Evolutionary conservation across 2,113 vertebrate genomes (phyloP).

Genomic region (Bufo bufo): DNA sequence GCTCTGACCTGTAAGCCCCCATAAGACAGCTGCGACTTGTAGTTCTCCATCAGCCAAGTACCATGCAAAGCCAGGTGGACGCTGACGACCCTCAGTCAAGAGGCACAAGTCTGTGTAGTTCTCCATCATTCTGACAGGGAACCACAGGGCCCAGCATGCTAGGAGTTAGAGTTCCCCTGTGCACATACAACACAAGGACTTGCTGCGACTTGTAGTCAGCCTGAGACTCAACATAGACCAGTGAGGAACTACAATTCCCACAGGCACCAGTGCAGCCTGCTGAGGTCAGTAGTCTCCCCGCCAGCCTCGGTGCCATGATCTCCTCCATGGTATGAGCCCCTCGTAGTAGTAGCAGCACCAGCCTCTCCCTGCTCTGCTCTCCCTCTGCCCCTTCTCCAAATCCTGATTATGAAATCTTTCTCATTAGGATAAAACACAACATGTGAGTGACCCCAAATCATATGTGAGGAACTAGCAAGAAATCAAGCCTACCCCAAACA

Average conservation of each 20-base stretch:
- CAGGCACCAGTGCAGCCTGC: not conserved
- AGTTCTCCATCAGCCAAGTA: not conserved
- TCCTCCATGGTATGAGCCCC: not conserved
- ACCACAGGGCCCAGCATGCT: not conserved
- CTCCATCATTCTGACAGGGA: not conserved
- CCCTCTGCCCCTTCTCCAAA: not conserved
- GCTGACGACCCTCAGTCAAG: not conserved
- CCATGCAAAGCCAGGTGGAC: not conserved
- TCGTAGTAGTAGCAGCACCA: not conserved
- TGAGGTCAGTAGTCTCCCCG: not conserved
- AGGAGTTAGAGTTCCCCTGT: not conserved
- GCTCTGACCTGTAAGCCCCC: not conserved
- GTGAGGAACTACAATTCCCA: not conserved
- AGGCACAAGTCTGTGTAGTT: not conserved
- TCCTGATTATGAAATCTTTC: slow-evolving; percentile 42
- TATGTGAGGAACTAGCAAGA: slow-evolving; percentile 25
- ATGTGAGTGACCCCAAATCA: slow-evolving; percentile 55
- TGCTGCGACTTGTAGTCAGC: not conserved
- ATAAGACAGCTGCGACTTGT: not conserved
- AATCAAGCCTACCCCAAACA: slow-evolving; percentile 53
- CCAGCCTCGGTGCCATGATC: not conserved
- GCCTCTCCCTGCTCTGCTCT: not conserved
- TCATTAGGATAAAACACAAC: slow-evolving; percentile 60
- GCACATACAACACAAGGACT: not conserved
- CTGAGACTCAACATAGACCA: not conserved